These are phyloP conservation scores for Vannuccia rotundouncinata DNA, from an alignment of 2,888 invertebrate genomes.

Conservation along the genomic window DNA sequence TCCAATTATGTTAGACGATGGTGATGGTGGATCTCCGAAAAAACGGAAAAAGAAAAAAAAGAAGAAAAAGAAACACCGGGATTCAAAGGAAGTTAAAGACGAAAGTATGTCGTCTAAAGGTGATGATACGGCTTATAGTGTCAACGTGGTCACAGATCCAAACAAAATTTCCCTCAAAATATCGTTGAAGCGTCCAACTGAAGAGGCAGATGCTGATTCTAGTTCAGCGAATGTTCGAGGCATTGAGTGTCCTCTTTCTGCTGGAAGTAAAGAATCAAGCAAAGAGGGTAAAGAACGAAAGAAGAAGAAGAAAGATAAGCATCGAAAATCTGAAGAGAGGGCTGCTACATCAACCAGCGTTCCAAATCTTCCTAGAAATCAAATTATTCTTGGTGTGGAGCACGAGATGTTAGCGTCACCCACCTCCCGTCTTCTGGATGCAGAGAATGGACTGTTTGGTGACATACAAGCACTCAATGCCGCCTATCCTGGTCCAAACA, in stretches of 20 bases:
- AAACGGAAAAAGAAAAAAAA: constrained; percentile 34
- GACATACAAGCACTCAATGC: background rate
- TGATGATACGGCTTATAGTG: background rate
- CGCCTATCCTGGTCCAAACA: background rate
- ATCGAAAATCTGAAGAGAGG: constrained; percentile 36
- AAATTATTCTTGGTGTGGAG: background rate
- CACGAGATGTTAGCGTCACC: background rate
- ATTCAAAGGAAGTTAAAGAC: background rate
- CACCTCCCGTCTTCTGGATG: background rate
- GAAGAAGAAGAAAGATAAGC: constrained; percentile 39
- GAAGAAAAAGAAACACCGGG: constrained; percentile 33
- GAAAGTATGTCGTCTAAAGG: background rate
- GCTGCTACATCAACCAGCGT: background rate
- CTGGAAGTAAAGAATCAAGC: background rate
- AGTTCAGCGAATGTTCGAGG: background rate
- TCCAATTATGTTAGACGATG: too few relatives aligned
- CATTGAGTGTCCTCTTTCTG: background rate
- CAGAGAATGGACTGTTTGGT: background rate
- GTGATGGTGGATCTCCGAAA: background rate
- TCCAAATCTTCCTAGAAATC: background rate
- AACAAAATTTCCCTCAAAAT: constrained; percentile 3
- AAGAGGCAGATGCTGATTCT: constrained; percentile 1
- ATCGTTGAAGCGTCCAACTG: constrained; percentile 24
- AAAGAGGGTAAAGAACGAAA: constrained; percentile 11
- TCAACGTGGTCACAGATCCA: background rate